A percentile compares a stretch with the other conserved stretches of the same genome.
These are phyloP conservation scores for Catharus bicknelli DNA, from an alignment of 2,113 vertebrate species.

Conservation along the genomic window DNA sequence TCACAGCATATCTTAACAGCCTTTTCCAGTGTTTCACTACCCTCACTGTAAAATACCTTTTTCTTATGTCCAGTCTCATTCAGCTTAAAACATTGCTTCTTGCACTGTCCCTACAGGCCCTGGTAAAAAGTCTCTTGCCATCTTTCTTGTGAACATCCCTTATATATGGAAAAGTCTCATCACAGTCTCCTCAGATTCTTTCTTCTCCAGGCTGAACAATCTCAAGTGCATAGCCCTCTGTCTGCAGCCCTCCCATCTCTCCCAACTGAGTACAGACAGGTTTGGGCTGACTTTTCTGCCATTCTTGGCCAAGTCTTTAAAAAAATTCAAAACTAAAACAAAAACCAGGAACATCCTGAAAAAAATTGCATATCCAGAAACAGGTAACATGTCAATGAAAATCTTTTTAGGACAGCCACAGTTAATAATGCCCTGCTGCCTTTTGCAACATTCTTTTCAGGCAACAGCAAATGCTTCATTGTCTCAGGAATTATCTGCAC, in stretches of 20 bases:
- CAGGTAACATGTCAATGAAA: not conserved
- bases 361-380: not conserved
- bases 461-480: not conserved
- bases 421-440: not conserved
- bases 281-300: not conserved
- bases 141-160: not conserved
- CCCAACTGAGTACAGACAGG: not conserved
- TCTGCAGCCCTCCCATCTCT: not conserved
- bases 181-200: not conserved
- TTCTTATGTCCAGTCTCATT: not conserved
- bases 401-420: not conserved
- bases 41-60: not conserved
- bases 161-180: not conserved
- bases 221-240: not conserved
- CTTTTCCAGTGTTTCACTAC: not conserved
- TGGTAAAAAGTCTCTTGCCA: not conserved
- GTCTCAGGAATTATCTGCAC: not conserved
- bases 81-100: not conserved
- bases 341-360: not conserved
- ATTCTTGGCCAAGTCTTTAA: not conserved
- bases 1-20: not conserved
- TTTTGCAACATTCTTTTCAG: not conserved
- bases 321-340: not conserved
- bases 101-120: not conserved
- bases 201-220: not conserved